Conservation (phyloP, 2,888 invertebrate genomes). For the Pyrrhosoma nymphula region DNA sequence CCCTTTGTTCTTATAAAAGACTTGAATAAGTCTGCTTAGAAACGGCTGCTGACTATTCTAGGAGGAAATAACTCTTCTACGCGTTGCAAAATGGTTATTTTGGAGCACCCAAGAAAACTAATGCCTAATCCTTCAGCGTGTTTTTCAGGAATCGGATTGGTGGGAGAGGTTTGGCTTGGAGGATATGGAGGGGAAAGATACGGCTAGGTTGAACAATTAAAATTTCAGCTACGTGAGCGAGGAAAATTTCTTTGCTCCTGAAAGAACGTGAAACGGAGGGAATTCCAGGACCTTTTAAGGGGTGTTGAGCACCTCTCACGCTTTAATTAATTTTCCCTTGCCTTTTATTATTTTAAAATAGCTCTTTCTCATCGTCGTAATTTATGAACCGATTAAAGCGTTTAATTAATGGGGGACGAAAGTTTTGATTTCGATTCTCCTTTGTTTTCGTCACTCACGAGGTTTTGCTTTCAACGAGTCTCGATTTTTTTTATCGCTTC, state of each 20-base stretch:
- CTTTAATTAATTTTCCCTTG: background rate
- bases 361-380: too few species aligned
- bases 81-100: too few species aligned
- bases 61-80: too few species aligned
- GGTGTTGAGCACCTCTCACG: background rate
- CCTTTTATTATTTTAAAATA: too few species aligned
- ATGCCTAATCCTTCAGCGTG: too few species aligned
- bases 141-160: too few species aligned
- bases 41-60: too few species aligned
- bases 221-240: background rate
- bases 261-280: background rate
- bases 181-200: background rate
- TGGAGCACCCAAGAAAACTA: too few species aligned
- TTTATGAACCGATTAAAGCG: too few species aligned
- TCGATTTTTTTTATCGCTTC: background rate
- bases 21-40: too few species aligned
- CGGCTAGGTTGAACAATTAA: background rate
- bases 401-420: background rate
- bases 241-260: background rate
- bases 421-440: background rate
- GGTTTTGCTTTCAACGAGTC: background rate
- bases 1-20: too few species aligned
- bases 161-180: too few species aligned
- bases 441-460: background rate
- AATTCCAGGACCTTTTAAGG: background rate